These are phyloP conservation scores for Crypturellus tataupa DNA, from an alignment of 2,797 vertebrate species.

Conservation along the genomic window DNA sequence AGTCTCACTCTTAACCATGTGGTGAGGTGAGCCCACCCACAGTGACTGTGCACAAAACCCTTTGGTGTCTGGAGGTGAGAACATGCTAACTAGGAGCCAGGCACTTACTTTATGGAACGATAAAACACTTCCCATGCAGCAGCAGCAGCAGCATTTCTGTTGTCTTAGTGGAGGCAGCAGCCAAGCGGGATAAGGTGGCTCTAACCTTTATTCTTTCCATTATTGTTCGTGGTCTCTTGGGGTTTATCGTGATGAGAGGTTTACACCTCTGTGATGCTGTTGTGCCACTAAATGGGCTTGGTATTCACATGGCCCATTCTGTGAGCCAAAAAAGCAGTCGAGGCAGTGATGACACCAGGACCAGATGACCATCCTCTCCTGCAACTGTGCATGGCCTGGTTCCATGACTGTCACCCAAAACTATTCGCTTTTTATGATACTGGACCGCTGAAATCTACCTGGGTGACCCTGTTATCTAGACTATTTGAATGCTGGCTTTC, in stretches of 20 bases:
- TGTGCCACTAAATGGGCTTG: not conserved
- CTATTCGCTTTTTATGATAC: not conserved
- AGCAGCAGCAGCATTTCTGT: not conserved
- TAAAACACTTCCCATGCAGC: not conserved
- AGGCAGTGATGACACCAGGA: not conserved
- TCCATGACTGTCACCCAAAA: not conserved
- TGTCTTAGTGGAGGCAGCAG: not conserved
- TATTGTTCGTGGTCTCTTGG: not conserved
- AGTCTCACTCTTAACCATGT: not conserved
- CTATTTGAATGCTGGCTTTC: not conserved
- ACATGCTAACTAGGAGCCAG: accelerated
- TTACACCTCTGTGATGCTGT: not conserved
- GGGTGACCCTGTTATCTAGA: not conserved
- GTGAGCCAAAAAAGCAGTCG: not conserved
- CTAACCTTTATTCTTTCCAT: not conserved
- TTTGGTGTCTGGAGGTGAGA: not conserved
- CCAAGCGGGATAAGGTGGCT: not conserved
- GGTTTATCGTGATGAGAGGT: not conserved
- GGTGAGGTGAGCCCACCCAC: not conserved
- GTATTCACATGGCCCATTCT: not conserved
- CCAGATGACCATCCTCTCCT: not conserved
- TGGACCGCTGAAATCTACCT: not conserved
- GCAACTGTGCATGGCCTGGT: not conserved
- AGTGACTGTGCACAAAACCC: not conserved
- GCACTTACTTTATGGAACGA: not conserved